Evolutionary conservation across 2,113 vertebrate genomes (phyloP).

Genomic region (Tyrannus savana): DNA sequence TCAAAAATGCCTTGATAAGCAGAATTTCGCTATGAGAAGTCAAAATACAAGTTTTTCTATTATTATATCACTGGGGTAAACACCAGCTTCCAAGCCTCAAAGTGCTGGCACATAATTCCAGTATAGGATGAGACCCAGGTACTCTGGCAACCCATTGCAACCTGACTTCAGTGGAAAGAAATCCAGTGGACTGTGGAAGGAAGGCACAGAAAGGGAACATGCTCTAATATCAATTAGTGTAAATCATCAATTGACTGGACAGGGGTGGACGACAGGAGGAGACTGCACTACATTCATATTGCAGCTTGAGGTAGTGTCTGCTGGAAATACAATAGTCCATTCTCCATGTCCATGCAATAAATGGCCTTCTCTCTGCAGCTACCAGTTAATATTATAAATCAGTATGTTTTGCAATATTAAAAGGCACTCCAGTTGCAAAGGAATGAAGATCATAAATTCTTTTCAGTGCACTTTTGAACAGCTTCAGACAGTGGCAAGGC

Average conservation of each 20-base stretch:
- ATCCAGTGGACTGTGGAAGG: neutral
- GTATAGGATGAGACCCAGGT: neutral
- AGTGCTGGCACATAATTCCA: neutral
- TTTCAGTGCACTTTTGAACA: constrained; percentile 24
- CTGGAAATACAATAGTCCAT: neutral
- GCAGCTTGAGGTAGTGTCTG: constrained; percentile 39
- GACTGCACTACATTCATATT: neutral
- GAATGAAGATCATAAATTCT: constrained; percentile 41
- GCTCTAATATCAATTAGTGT: neutral
- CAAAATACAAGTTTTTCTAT: neutral
- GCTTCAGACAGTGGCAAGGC: neutral
- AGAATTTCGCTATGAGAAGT: neutral
- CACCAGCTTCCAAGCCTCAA: neutral
- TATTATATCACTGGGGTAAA: neutral
- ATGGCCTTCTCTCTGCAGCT: neutral
- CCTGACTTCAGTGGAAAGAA: neutral
- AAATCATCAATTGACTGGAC: neutral
- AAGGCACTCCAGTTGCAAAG: constrained; percentile 32
- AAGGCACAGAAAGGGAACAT: neutral
- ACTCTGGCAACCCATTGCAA: neutral
- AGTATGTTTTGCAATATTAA: constrained; percentile 35
- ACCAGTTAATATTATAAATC: constrained; percentile 40
- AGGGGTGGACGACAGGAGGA: neutral
- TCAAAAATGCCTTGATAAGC: neutral
- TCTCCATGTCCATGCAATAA: neutral